Base-by-base conservation (phyloP, 2,888 invertebrate genomes). In the Polia nebulosa region DNA sequence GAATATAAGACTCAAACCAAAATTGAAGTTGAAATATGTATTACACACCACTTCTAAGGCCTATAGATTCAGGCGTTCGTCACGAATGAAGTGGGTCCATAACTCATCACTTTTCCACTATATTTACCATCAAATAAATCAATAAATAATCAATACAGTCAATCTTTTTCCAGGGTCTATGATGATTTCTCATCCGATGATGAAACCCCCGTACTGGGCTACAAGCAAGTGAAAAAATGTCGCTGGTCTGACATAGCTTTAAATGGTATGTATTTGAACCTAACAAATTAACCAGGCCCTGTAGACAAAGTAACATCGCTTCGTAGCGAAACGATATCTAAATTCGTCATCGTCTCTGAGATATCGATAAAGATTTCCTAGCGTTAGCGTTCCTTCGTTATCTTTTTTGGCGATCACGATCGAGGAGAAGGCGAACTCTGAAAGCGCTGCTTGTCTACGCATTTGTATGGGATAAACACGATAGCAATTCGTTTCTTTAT, bases 131-230 rank as follows among this genome's bases (percentile, higher is more conserved):
- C 22, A 15, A 7, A 3, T 62, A 3, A n/a, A 34, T 34, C 27
- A 32, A 44, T n/a, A 39, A 55, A 41, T 20, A 0, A 34, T 4
- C 25, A 58, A 34, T 57, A 52, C 25, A 59, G 15, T 56, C 13
- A 2, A 17, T 27, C 0, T 8, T 27, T 79, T 94, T 93, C 49
- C 90, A 96, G 96, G 86, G 85, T 83, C 57, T 91, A 92, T 65
- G 94, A 94, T 85, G 94, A 94, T 65, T 88, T 90, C 45, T 92
- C 90, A 52, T 92, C 91, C 0, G 94, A 94, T 70, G 95, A 95
- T 80, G 95, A 93, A 63, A 81, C 88, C 65, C 95, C 95, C 74
- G 88, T 89, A 45, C 77, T 91, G 82, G 92, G 89, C 70, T 86
- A 90, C 49, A 95, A 91, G 82, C 89, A 90, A 61, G 82, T 94